Evolutionary conservation across 1,140 invertebrate species (phyloP).

Genomic region (Linepithema humile): DNA sequence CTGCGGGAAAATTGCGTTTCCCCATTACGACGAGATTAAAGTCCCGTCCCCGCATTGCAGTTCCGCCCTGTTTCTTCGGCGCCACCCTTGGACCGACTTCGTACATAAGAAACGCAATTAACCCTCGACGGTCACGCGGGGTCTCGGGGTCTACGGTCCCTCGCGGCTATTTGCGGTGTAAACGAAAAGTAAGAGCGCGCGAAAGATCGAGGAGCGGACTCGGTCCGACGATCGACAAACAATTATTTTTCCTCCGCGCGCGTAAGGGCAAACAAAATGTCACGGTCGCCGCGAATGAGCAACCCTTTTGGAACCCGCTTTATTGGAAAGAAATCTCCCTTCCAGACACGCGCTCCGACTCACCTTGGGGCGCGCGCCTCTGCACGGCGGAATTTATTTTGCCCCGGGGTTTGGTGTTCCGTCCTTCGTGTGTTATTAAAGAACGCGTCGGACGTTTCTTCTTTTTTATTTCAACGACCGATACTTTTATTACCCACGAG

Average conservation of each 20-base stretch:
- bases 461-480: background rate
- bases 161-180: slow-evolving; percentile 68
- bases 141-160: slow-evolving; percentile 30
- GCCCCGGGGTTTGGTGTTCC: background rate
- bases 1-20: slow-evolving; percentile 72
- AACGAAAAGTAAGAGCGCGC: slow-evolving; percentile 66
- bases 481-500: background rate
- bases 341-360: background rate
- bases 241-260: slow-evolving; percentile 63
- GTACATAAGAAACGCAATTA: slow-evolving; percentile 73
- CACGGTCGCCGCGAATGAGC: slow-evolving; percentile 51
- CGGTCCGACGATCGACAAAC: slow-evolving; percentile 58
- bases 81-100: slow-evolving; percentile 24
- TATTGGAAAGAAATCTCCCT: slow-evolving; percentile 25
- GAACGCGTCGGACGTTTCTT: background rate
- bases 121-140: slow-evolving; percentile 49
- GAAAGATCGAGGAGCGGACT: slow-evolving; percentile 11
- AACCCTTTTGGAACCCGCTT: slow-evolving; percentile 38
- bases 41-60: slow-evolving; percentile 66
- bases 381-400: slow-evolving; percentile 3
- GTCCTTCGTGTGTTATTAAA: slow-evolving; percentile 17
- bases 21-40: slow-evolving; percentile 74
- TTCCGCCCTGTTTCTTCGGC: slow-evolving; percentile 1
- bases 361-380: slow-evolving; percentile 7
- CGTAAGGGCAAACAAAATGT: slow-evolving; percentile 53